These are phyloP conservation scores for Drosophila ezoana DNA, from an alignment of 2,888 invertebrate species.

Conservation along the genomic window DNA sequence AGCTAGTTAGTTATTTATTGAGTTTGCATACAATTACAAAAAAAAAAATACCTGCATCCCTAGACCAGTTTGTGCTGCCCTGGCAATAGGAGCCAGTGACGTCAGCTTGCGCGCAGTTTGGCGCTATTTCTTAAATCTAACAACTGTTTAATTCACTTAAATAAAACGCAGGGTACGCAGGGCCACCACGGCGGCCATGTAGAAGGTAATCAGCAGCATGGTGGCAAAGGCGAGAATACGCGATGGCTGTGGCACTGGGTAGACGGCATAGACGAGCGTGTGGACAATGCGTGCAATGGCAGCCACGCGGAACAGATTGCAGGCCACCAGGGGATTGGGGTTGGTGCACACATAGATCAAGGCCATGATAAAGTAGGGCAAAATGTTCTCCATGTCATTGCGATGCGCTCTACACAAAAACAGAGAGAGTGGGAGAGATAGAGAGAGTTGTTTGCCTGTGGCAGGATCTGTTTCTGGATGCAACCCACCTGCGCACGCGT, in stretches of 20 bases:
- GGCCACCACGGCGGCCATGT: constrained; percentile 85
- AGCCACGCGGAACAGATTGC: constrained; percentile 86
- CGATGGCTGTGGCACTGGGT: constrained; percentile 87
- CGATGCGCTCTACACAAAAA: constrained; percentile 87
- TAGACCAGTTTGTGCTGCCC: constrained; percentile 9
- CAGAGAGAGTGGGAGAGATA: neutral
- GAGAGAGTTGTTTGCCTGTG: neutral
- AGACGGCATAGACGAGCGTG: constrained; percentile 88
- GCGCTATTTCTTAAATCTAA: constrained; percentile 21
- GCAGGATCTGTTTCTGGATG: neutral
- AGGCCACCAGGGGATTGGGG: constrained; percentile 86
- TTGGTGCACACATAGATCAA: constrained; percentile 87
- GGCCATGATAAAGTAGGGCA: constrained; percentile 87
- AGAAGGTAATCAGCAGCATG: constrained; percentile 85
- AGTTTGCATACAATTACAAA: neutral
- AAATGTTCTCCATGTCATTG: constrained; percentile 90
- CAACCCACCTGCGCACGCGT: constrained; percentile 84
- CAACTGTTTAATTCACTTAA: constrained; percentile 27
- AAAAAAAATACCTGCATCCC: constrained; percentile 21
- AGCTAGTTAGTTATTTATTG: constrained; percentile 13
- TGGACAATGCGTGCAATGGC: constrained; percentile 87
- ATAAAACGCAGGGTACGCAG: constrained; percentile 72
- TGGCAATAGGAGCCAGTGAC: constrained; percentile 10
- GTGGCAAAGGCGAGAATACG: constrained; percentile 85
- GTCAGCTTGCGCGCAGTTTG: constrained; percentile 1